These are phyloP conservation scores for Umimayanthus chanpuru DNA, from an alignment of 92 coral and sea anemone species.

Conservation along the genomic window DNA sequence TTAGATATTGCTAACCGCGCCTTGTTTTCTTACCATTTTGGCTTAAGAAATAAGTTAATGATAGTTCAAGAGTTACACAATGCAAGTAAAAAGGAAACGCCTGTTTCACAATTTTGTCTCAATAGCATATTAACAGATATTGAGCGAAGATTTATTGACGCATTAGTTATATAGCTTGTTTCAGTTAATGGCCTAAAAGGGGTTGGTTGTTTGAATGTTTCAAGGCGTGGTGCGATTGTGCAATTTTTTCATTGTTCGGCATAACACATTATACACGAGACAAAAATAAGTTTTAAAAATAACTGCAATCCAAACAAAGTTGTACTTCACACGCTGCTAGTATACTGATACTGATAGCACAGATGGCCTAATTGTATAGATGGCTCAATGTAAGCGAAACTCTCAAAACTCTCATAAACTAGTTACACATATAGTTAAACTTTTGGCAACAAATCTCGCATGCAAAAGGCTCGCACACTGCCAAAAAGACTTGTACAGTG, in stretches of 20 bases:
- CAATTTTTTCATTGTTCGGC: background rate
- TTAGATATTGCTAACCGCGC: background rate
- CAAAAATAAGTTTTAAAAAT: background rate
- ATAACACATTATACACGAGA: background rate
- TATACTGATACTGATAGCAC: too few species aligned
- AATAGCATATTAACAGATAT: too few species aligned
- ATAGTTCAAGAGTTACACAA: background rate
- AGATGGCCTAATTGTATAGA: background rate
- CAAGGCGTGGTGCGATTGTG: background rate
- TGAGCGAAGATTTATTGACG: background rate
- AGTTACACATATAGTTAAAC: too few species aligned
- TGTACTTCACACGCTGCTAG: background rate
- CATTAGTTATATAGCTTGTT: background rate
- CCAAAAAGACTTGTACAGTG: too few species aligned
- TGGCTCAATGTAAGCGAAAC: background rate
- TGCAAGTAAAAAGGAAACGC: background rate
- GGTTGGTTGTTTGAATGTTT: background rate
- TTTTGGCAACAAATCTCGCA: too few species aligned
- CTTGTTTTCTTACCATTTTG: background rate
- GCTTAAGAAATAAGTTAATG: too few species aligned
- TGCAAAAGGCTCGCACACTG: too few species aligned
- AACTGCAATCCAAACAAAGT: background rate
- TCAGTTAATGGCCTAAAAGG: background rate
- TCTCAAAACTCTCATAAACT: background rate
- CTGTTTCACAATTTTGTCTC: background rate